A percentile compares a stretch with the other conserved stretches of the same genome.
These are phyloP conservation scores for Poecilia velifera DNA, from an alignment of 2,797 vertebrate genomes.

Conservation along the genomic window DNA sequence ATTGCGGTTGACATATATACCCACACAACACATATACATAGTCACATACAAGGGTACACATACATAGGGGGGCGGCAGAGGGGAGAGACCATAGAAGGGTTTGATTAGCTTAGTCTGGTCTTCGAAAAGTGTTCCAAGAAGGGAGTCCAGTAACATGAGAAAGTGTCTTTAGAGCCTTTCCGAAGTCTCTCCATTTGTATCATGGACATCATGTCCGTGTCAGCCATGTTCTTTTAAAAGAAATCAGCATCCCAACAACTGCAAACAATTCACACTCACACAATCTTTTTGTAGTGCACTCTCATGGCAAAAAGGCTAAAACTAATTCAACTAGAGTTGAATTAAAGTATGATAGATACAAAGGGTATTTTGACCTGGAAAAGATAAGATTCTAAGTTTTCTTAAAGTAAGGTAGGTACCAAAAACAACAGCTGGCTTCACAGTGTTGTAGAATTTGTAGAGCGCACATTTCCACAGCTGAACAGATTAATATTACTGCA, in stretches of 20 bases:
- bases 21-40: too few species aligned
- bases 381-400: slow-evolving; percentile 2
- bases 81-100: too few species aligned
- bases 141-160: too few species aligned
- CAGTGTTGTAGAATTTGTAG: slow-evolving; percentile 20
- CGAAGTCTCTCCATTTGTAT: too few species aligned
- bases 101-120: too few species aligned
- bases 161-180: too few species aligned
- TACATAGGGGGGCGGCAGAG: too few species aligned
- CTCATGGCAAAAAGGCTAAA: background rate
- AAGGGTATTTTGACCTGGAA: background rate
- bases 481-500: slow-evolving; percentile 29
- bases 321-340: background rate
- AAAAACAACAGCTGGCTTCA: slow-evolving; percentile 3
- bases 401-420: background rate
- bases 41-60: too few species aligned
- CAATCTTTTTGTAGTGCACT: background rate
- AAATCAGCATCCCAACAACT: background rate
- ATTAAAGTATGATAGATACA: background rate
- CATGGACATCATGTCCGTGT: too few species aligned
- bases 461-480: slow-evolving; percentile 15
- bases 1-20: too few species aligned
- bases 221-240: background rate
- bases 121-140: too few species aligned
- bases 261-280: background rate